phyloP scores from a whole-genome alignment of 2,888 invertebrate genomes.

The Dione juno region DNA sequence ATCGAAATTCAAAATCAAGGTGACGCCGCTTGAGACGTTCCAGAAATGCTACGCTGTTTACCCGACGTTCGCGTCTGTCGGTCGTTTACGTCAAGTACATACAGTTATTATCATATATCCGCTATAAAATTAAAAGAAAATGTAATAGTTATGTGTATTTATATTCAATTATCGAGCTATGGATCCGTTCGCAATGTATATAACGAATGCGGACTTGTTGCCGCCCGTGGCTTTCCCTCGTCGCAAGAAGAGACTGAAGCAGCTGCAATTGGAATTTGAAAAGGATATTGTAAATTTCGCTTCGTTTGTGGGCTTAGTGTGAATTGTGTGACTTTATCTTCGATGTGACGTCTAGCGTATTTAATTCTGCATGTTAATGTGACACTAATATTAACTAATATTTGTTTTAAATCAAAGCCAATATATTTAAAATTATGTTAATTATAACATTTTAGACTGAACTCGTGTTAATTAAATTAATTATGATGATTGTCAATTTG shows the following conservation, averaged over 20 bases:
- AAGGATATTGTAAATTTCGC: slow-evolving; percentile 56
- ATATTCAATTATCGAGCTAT: slow-evolving; percentile 52
- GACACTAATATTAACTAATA: slow-evolving; percentile 24
- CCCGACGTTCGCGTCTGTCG: slow-evolving; percentile 59
- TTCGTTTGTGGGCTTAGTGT: slow-evolving; percentile 18
- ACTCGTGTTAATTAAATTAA: not conserved
- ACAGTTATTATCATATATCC: slow-evolving; percentile 57
- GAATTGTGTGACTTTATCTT: slow-evolving; percentile 12
- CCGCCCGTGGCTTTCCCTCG: slow-evolving; percentile 75
- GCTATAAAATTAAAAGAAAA: slow-evolving; percentile 58
- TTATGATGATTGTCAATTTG: slow-evolving; percentile 12
- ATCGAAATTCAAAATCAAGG: slow-evolving; percentile 82
- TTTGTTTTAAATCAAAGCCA: slow-evolving; percentile 9
- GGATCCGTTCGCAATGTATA: slow-evolving; percentile 79
- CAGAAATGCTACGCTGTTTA: slow-evolving; percentile 72
- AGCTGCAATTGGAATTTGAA: slow-evolving; percentile 68
- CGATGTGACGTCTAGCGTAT: slow-evolving; percentile 20
- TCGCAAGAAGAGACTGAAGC: slow-evolving; percentile 76
- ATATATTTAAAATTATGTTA: not conserved
- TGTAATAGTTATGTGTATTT: slow-evolving; percentile 50
- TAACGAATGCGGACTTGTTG: slow-evolving; percentile 70
- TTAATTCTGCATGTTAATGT: slow-evolving; percentile 34
- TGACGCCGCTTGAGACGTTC: slow-evolving; percentile 76
- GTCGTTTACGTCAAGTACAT: slow-evolving; percentile 62
- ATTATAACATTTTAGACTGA: not conserved